Conservation (phyloP, 2,797 vertebrate species). For the Hoplostethus mediterraneus region DNA sequence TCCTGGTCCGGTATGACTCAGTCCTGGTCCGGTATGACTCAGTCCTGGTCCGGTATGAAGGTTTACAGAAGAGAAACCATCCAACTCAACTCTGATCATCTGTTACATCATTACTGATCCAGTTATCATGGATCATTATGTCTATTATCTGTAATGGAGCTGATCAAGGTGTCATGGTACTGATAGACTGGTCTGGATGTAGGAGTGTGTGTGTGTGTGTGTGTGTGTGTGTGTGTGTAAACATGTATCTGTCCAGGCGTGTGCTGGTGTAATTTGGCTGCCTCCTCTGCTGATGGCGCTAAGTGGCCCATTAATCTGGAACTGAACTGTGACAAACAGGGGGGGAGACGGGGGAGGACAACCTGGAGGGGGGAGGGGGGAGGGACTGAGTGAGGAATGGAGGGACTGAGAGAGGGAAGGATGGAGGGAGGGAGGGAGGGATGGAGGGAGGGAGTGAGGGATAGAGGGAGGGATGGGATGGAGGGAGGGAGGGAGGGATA, state of each 20-base stretch:
- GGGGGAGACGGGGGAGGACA: slow-evolving; percentile 45
- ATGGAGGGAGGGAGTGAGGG: no score
- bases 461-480: no score
- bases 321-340: slow-evolving; percentile 29
- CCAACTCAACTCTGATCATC: not conserved
- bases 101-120: slow-evolving; percentile 1
- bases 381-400: no score
- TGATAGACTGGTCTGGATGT: not conserved
- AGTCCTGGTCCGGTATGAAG: slow-evolving; percentile 12
- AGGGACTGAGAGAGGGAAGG: no score
- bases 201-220: not conserved
- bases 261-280: not conserved
- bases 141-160: slow-evolving; percentile 37
- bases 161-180: slow-evolving; percentile 39
- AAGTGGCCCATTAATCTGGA: slow-evolving; percentile 50
- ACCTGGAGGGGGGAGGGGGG: not conserved
- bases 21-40: slow-evolving; percentile 19
- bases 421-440: no score
- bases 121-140: slow-evolving; percentile 27
- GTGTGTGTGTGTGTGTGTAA: no score
- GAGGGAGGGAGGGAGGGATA: no score
- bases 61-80: slow-evolving; percentile 9
- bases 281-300: slow-evolving; percentile 32
- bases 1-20: slow-evolving; percentile 20
- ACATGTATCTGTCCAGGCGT: no score